Evolutionary conservation across 1,140 invertebrate genomes (phyloP).

Genomic region (Drepana arcuata): DNA sequence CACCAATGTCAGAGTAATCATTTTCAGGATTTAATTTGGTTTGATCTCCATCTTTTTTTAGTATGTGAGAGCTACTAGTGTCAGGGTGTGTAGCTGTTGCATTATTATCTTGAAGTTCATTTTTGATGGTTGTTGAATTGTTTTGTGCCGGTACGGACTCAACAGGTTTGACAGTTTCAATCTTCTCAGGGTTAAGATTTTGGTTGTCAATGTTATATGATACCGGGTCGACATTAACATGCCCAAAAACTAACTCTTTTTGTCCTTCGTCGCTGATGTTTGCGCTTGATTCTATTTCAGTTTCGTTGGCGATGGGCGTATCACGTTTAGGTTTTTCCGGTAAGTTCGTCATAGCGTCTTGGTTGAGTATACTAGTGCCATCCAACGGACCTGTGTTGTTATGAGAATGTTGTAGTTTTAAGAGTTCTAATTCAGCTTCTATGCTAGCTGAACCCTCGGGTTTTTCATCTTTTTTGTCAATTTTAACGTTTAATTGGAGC

Average conservation of each 20-base stretch:
- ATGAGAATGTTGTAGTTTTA: conserved; percentile 43
- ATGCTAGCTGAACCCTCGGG: conserved; percentile 33
- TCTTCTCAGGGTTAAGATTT: conserved; percentile 16
- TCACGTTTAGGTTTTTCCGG: conserved; percentile 61
- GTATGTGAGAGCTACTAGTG: conserved; percentile 15
- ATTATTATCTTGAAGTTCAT: conserved; percentile 4
- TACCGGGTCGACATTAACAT: conserved; percentile 56
- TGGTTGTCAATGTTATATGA: conserved; percentile 33
- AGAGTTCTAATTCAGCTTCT: conserved; percentile 58
- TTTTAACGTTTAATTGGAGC: conserved; percentile 27
- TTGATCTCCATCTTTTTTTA: conserved; percentile 34
- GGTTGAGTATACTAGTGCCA: conserved; percentile 10
- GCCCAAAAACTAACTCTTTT: conserved; percentile 58
- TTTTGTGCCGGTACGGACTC: conserved; percentile 8
- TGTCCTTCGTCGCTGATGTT: conserved; percentile 41
- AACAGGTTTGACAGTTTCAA: conserved; percentile 13
- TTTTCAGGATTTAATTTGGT: conserved; percentile 58
- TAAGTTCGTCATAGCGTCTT: conserved; percentile 42
- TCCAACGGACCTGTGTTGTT: conserved; percentile 28
- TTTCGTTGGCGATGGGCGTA: conserved; percentile 37
- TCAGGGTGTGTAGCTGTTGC: conserved; percentile 6
- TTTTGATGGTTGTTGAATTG: conserved; percentile 11
- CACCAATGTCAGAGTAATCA: conserved; percentile 65
- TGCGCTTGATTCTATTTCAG: conserved; percentile 26
- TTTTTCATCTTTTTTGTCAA: conserved; percentile 48